Percentiles rank a stretch among this genome's conserved stretches.
Evolutionary conservation across 2,113 vertebrate genomes (phyloP).

Genomic region (Pyrgilauda ruficollis): DNA sequence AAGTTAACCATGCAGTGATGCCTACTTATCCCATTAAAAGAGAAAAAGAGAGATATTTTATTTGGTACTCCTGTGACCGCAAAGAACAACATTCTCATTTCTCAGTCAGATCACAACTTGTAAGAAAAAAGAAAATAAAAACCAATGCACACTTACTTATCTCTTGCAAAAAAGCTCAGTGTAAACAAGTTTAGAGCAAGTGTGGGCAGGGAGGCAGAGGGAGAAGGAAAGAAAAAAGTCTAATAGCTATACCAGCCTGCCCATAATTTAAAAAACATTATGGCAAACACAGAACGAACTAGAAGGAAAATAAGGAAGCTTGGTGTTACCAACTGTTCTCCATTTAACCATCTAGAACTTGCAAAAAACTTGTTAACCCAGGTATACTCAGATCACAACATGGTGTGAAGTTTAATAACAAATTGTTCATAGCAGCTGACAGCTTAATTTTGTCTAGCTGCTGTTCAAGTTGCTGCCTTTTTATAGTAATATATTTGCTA

Average conservation of each 20-base stretch:
- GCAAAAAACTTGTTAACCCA: not conserved
- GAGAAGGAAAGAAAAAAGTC: not conserved
- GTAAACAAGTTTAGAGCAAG: not conserved
- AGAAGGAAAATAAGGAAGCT: not conserved
- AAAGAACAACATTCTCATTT: not conserved
- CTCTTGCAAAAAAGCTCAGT: not conserved
- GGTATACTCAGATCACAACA: not conserved
- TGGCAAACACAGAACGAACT: not conserved
- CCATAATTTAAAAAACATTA: not conserved
- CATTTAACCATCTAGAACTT: not conserved
- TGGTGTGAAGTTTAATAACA: not conserved
- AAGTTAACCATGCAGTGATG: not conserved
- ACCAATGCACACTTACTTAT: not conserved
- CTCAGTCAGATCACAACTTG: not conserved
- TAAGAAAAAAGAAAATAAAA: not conserved
- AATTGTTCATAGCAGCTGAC: not conserved
- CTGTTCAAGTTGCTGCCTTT: not conserved
- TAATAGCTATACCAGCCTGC: not conserved
- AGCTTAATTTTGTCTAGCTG: not conserved
- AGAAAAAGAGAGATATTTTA: not conserved
- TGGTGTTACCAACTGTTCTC: not conserved
- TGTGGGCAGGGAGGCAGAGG: accelerated
- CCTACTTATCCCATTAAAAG: not conserved
- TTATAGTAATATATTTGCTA: not conserved
- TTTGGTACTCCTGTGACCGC: not conserved